Conservation (phyloP, 1,140 invertebrate species). For the Hyphantria cunea region DNA sequence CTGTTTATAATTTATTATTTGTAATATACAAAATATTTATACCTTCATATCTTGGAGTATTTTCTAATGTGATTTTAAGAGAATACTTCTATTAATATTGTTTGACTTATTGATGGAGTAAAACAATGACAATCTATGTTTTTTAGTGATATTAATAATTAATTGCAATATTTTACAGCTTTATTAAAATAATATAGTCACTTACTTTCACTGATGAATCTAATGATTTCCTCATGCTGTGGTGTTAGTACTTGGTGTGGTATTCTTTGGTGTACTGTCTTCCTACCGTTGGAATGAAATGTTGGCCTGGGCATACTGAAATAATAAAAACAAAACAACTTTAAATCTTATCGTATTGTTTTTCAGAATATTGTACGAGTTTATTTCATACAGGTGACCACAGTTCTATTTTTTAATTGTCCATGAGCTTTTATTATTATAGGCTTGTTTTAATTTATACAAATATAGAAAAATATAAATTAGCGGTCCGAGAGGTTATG, state of each 20-base stretch:
- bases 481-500: conserved; percentile 63
- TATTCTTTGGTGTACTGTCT: conserved; percentile 83
- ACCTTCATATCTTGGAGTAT: too few relatives aligned
- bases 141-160: too few relatives aligned
- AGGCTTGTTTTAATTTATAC: not conserved
- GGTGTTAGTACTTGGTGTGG: conserved; percentile 86
- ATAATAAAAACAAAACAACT: conserved; percentile 32
- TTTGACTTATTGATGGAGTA: too few relatives aligned
- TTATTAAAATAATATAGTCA: conserved; percentile 29
- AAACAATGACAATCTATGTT: too few relatives aligned
- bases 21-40: too few relatives aligned
- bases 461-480: too few relatives aligned
- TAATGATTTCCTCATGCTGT: conserved; percentile 88
- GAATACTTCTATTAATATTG: too few relatives aligned
- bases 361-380: too few relatives aligned
- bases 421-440: not conserved
- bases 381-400: not conserved
- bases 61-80: too few relatives aligned
- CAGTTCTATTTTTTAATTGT: not conserved
- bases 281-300: conserved; percentile 88
- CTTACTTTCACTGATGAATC: conserved; percentile 88
- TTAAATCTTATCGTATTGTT: not conserved
- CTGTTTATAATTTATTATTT: too few relatives aligned
- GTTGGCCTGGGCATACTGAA: conserved; percentile 86
- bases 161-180: too few relatives aligned